phyloP scores from a whole-genome alignment of 1,140 invertebrate species.

The Cotesia vestalis region DNA sequence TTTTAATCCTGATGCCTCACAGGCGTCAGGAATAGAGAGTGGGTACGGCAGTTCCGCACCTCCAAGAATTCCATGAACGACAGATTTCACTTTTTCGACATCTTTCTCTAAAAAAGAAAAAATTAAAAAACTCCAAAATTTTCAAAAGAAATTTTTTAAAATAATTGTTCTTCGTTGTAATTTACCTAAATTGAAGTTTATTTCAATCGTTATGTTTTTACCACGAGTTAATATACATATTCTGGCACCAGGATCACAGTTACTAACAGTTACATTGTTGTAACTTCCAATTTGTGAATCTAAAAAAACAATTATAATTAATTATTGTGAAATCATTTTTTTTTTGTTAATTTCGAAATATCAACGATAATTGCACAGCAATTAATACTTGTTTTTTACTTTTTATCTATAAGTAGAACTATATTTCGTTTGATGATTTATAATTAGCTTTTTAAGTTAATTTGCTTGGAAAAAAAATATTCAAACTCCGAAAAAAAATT shows the following conservation, averaged over 20 bases:
- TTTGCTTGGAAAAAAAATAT: no score
- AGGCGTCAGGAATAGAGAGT: constrained; percentile 74
- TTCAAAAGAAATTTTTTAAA: constrained; percentile 46
- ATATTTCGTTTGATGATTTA: no score
- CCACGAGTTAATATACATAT: constrained; percentile 71
- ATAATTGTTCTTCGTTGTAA: constrained; percentile 66
- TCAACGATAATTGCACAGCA: no score
- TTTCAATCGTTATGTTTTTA: constrained; percentile 64
- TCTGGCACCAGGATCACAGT: constrained; percentile 65
- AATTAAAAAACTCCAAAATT: not conserved
- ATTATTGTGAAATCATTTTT: no score
- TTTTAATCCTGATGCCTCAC: constrained; percentile 68
- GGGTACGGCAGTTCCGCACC: constrained; percentile 77
- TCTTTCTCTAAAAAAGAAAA: constrained; percentile 57
- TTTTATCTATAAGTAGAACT: no score
- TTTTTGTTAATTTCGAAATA: no score
- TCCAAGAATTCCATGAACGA: constrained; percentile 76
- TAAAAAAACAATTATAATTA: constrained; percentile 46
- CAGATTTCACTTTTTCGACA: constrained; percentile 64
- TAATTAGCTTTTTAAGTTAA: no score
- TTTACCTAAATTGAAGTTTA: constrained; percentile 64
- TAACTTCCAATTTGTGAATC: constrained; percentile 71
- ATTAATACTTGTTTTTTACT: no score
- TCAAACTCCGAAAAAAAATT: no score
- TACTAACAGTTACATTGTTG: constrained; percentile 66